Base-by-base conservation (phyloP, 2,888 invertebrate genomes). In the Drepanosiphum platanoidis region DNA sequence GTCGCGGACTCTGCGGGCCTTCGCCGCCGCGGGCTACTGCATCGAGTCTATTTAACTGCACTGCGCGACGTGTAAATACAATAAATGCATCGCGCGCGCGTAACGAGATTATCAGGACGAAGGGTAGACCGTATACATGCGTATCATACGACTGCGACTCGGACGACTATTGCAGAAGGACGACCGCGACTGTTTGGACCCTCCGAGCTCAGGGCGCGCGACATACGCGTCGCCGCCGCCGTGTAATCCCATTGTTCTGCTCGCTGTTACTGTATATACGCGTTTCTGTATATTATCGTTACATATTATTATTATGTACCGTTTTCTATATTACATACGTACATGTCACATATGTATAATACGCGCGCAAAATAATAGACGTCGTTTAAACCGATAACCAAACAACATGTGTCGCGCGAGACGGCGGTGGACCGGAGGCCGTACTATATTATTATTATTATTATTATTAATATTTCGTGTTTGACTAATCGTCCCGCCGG, bases 401-500 rank as follows among this genome's bases (percentile, higher is more conserved):
- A 84, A 77, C 36, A 84, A 84, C 84, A 77, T 84, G 84, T 84
- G 84, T 77, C n/a, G n/a, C 11, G n/a, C 39, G 11, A n/a, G 66
- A 27, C 66, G 32, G 13, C 64, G 64, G 64, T 13, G 30, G 30
- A 32, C 30, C 61, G 27, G 27, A 30, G 9, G 42, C n/a, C 36
- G 15, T 27, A 64, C 61, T 8, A 27, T 64, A 27, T 64, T 64
- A 64, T 64, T 64, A 64, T 68, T 3, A 34, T 34, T n/a, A 58
- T 22, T 61, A 3, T 27, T 61, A 27, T 61, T 27, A 27, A n/a
- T 27, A 27, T n/a, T 46, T 27, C 27, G 4, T 30, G 64, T 64
- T 64, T 18, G 64, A 5, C 22, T 61, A 61, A n/a, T n/a, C 27
- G 27, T 46, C 18, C 46, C 13, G 8, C 46, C 2, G n/a, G n/a